These are phyloP conservation scores for Papilio polyxenes DNA, from an alignment of 1,140 invertebrate species.

Conservation along the genomic window DNA sequence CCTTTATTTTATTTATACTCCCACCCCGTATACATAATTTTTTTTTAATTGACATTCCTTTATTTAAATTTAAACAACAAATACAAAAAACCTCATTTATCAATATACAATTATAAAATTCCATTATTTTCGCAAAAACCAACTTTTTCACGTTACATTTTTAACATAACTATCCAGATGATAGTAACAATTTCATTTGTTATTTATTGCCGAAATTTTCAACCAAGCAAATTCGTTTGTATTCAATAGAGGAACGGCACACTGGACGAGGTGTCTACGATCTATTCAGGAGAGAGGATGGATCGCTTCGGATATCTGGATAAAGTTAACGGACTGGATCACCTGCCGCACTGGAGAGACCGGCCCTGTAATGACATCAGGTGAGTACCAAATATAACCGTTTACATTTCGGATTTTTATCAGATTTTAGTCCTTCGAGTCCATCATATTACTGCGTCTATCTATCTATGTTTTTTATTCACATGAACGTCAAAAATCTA, in stretches of 20 bases:
- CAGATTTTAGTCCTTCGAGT: too few species aligned
- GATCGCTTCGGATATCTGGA: conserved; percentile 89
- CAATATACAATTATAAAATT: too few species aligned
- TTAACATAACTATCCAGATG: too few species aligned
- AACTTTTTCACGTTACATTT: too few species aligned
- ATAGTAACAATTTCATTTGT: too few species aligned
- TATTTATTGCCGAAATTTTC: too few species aligned
- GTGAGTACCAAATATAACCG: conserved; percentile 47
- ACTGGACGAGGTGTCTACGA: conserved; percentile 88
- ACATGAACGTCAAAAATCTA: too few species aligned
- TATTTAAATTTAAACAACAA: too few species aligned
- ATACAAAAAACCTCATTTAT: too few species aligned
- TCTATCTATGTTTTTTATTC: too few species aligned
- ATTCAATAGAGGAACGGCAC: conserved; percentile 88
- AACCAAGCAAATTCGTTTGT: neutral
- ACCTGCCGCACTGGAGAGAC: conserved; percentile 88
- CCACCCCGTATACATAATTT: neutral
- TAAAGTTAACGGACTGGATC: conserved; percentile 87
- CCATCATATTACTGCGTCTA: too few species aligned
- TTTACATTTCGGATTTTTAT: neutral
- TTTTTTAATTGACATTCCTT: neutral
- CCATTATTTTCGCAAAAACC: too few species aligned
- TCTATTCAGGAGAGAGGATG: conserved; percentile 89
- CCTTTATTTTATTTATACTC: conserved; percentile 24
- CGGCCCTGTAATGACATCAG: conserved; percentile 88